Conservation (phyloP, 2,113 vertebrate genomes). For the Halichoerus grypus region DNA sequence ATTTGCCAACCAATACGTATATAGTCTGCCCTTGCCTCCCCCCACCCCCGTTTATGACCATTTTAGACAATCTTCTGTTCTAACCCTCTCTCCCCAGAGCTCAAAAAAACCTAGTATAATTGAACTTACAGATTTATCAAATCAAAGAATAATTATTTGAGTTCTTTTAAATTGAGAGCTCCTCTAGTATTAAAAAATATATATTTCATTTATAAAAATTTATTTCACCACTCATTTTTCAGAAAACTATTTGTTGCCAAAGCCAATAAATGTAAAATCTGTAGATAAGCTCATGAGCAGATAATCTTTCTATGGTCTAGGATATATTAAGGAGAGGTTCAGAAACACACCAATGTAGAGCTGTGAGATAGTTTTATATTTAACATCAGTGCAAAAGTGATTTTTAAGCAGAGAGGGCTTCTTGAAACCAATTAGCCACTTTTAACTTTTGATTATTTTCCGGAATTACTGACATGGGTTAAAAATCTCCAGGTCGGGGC, state of each 20-base stretch:
- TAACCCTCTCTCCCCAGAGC: background rate
- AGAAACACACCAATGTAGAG: background rate
- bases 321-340: background rate
- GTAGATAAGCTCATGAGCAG: background rate
- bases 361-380: constrained; percentile 12
- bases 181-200: background rate
- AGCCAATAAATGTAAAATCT: constrained; percentile 23
- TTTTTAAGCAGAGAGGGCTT: constrained; percentile 22
- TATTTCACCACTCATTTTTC: constrained; percentile 27
- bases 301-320: background rate
- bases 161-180: background rate
- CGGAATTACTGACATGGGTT: background rate
- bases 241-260: background rate
- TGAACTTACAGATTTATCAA: background rate
- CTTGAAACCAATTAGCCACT: background rate
- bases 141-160: background rate
- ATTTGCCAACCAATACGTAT: background rate
- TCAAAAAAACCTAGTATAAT: background rate
- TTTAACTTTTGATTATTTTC: constrained; percentile 4
- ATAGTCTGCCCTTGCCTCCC: no score
- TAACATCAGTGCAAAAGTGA: constrained; percentile 19
- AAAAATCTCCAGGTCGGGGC: background rate
- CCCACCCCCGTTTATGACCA: background rate
- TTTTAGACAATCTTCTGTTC: background rate
- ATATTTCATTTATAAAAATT: constrained; percentile 9